These are phyloP conservation scores for Diglossa cyanea DNA, from an alignment of 2,797 vertebrate genomes.

Conservation along the genomic window DNA sequence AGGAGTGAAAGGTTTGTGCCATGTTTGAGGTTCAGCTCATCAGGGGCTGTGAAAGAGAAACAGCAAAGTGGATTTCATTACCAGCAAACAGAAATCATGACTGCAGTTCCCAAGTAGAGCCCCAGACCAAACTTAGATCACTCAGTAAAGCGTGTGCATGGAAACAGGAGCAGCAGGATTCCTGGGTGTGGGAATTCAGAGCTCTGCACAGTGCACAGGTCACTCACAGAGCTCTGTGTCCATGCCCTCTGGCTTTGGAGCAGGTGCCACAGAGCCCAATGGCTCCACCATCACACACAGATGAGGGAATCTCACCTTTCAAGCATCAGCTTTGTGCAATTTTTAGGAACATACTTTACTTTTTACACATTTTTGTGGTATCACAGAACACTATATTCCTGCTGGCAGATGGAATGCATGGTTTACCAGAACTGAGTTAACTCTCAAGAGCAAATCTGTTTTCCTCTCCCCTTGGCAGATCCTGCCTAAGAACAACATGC, in stretches of 20 bases:
- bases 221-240: background rate
- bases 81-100: background rate
- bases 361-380: background rate
- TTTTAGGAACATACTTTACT: background rate
- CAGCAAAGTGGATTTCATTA: background rate
- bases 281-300: background rate
- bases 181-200: background rate
- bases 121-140: fast-evolving
- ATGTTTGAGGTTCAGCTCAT: background rate
- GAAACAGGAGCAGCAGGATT: background rate
- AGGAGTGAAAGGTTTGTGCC: background rate
- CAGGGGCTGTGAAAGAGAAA: background rate
- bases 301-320: conserved; percentile 1
- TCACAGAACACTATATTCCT: background rate
- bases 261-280: background rate
- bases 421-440: background rate
- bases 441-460: background rate
- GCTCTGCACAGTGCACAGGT: background rate
- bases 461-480: background rate
- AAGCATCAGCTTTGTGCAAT: background rate
- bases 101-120: background rate
- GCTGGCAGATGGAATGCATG: background rate
- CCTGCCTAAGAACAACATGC: background rate
- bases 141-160: fast-evolving
- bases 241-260: background rate